Percentiles rank a stretch among this genome's conserved stretches.
Evolutionary conservation across 2,113 vertebrate genomes (phyloP).

Genomic region (Marcusenius ussheri): DNA sequence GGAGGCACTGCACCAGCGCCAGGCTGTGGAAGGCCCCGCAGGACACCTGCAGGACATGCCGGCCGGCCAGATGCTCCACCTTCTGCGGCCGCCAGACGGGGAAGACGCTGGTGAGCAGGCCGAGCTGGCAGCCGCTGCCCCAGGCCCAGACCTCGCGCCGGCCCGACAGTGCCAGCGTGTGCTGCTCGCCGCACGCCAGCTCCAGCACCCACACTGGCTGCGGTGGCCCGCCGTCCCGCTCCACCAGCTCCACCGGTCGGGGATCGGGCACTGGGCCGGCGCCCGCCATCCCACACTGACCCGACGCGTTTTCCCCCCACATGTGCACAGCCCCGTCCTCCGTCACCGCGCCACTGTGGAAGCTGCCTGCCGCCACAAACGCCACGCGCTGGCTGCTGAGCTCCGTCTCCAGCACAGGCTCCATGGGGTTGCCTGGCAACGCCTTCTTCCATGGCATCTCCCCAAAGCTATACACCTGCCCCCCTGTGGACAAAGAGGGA

Average conservation of each 20-base stretch:
- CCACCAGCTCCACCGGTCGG: conserved; percentile 67
- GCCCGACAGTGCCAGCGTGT: conserved; percentile 78
- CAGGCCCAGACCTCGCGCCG: conserved; percentile 90
- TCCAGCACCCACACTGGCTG: conserved; percentile 71
- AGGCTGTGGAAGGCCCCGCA: conserved; percentile 87
- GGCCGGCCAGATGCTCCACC: conserved; percentile 80
- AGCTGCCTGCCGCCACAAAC: conserved; percentile 78
- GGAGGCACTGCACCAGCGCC: conserved; percentile 77
- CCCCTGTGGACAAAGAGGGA: conserved; percentile 57
- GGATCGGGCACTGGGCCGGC: conserved; percentile 72
- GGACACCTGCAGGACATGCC: conserved; percentile 81
- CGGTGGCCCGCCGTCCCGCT: conserved; percentile 60
- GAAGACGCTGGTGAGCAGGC: conserved; percentile 65
- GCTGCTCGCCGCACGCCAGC: conserved; percentile 82
- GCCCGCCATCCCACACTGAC: conserved; percentile 80
- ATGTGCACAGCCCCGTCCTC: conserved; percentile 81
- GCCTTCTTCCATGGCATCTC: conserved; percentile 74
- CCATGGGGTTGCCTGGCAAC: conserved; percentile 33
- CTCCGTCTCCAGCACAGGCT: conserved; percentile 68
- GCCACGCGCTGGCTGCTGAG: conserved; percentile 73
- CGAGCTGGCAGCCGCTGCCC: conserved; percentile 87
- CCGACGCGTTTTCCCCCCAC: conserved; percentile 87
- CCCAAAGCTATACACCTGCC: conserved; percentile 88
- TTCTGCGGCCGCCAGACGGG: conserved; percentile 83
- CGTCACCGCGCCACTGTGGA: conserved; percentile 82